Base-by-base conservation (phyloP, 2,888 invertebrate genomes). In the Diarsia brunnea region DNA sequence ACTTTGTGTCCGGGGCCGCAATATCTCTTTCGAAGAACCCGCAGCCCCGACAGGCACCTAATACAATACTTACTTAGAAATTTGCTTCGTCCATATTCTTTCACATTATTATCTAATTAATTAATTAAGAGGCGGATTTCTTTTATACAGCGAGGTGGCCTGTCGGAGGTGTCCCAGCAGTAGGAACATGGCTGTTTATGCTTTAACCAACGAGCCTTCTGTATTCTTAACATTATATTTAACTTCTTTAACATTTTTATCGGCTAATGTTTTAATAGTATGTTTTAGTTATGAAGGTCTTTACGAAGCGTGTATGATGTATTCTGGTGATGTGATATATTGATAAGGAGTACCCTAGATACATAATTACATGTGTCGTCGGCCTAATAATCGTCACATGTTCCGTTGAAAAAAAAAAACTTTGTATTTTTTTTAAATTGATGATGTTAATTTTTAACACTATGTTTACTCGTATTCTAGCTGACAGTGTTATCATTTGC, bases 221-320 rank as follows among this genome's bases (percentile, higher is more conserved):
- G 77, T 1, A n/a, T 3, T 68, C 19, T 5, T 21, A 24, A 4
- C 8, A 38, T 43, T 5, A 11, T 43, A 60, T 16, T 31, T 1
- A 53, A 31, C n/a, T 27, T 67, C 21, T 61, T 75, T n/a, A 58
- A 78, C 79, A 77, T 89, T 87, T 89, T 86, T 85, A 85, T 89
- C 87, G 72, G 64, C 78, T 81, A 82, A 87, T 84, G 78, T 84
- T 87, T 86, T 88, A 89, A 87, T 89, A 89, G 82, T 85, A 88
- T 82, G 84, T 83, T 81, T 85, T 79, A 78, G 84, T 87, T 76
- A 84, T 83, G 79, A 81, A 74, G 82, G 87, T 79, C 78, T 78
- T 87, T 81, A 84, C 63, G 77, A 84, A 73, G 79, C 84, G 74
- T 79, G 86, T 83, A 79, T 82, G 81, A 84, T 81, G 82, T 80